Base-by-base conservation (phyloP, 2,888 invertebrate species). In the Escarpia spicata region DNA sequence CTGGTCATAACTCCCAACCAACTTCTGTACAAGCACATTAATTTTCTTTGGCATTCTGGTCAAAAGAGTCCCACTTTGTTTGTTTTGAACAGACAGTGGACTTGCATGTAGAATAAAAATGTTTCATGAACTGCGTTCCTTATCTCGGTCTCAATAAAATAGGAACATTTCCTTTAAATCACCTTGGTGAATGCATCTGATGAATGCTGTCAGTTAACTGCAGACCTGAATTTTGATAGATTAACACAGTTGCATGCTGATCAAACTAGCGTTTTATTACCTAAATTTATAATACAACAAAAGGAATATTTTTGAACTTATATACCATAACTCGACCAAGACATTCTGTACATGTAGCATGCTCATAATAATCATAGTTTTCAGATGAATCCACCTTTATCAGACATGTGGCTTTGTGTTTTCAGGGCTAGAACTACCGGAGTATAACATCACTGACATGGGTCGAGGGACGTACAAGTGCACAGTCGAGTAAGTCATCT, bases 381-480 rank as follows among this genome's bases (percentile, higher is more conserved):
- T 75, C 75, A 75, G n/a, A 26, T 26, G 19, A 26, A n/a, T 26
- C 2, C 60, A 60, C 19, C 26, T 3, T 75, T 75, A 6, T 75
- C 75, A 75, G n/a, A n/a, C n/a, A 26, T n/a, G 75, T 75, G 75
- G 26, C 75, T 90, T 90, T 92, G 58, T 90, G 94, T 95, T 93
- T 95, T 93, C 95, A 96, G 95, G 96, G 2, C 97, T 98, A 92
- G 98, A 98, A 93, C 97, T 99, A 75, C 97, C 99, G 45, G 98
- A 98, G 91, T 99, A 99, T 95, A 97, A 98, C 94, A 98, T 98
- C 90, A 98, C 98, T 94, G 99, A 99, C 95, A 97, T 98, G 94
- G 98, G 98, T 0, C 97, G 97, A 43, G 99, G 98, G 0, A 98
- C 98, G 96, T 99, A 96, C 94, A 96, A 96, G 94, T 99, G 99